Base-by-base conservation (phyloP, 2,797 vertebrate species). In the Malurus splendens region DNA sequence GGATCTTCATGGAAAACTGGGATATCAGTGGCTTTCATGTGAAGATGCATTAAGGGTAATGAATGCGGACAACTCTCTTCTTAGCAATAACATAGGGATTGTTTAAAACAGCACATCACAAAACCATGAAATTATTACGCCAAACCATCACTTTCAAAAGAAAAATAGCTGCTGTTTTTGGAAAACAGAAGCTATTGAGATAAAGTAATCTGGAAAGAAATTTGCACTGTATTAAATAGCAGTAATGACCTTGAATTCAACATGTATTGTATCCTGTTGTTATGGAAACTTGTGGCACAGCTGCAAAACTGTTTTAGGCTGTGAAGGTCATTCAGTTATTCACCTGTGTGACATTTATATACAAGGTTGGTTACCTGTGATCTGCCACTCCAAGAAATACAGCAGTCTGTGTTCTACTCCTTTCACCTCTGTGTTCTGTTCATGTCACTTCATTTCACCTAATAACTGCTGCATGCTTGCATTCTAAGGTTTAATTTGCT, bases 181-280 rank as follows among this genome's bases (percentile, higher is more conserved):
- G 38, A n/a, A 80, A 80, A 86, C 5, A 45, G 38, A 83, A 82
- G 16, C 28, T 52, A 27, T 27, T 68, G 25, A 60, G 20, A 55
- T 18, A 82, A 90, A 71, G n/a, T 23, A 17, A 55, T 70, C 62
- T 5, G 6, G 48, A 78, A 75, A 75, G 18, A 74, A 83, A 67
- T 57, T 87, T 44, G 7, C 33, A 60, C 61, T 86, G 54, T 77
- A 89, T 71, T 82, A 73, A 88, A 71, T 73, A 72, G 55, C 64
- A 68, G 64, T 79, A 83, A 90, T 80, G 89, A 94, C 61, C 71
- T 94, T 89, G 85, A 85, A 83, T 66, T 32, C 41, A 72, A 27
- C 66, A 57, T 78, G 42, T 70, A 87, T 81, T 67, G 32, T 65
- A 48, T 77, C 77, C 64, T 54, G 30, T 59, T 87, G 52, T 79